Evolutionary conservation across 1,140 invertebrate genomes (phyloP).

Genomic region (Aphaenogaster ashmeadi): DNA sequence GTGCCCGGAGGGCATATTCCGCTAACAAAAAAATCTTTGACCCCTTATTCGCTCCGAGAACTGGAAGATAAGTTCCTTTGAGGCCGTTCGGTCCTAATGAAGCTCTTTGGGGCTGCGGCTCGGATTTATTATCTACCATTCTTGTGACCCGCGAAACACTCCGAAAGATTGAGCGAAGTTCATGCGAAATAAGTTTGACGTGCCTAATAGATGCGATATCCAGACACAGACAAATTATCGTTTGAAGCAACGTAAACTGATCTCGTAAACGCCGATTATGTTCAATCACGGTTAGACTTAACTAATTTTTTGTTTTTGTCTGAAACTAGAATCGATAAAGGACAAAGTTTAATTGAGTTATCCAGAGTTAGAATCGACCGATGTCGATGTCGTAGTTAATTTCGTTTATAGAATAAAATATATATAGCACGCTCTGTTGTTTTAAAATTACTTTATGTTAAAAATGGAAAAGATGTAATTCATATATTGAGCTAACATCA

Average conservation of each 20-base stretch:
- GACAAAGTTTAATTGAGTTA: background rate
- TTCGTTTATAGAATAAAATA: background rate
- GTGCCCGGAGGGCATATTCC: background rate
- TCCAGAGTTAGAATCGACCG: background rate
- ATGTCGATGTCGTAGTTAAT: background rate
- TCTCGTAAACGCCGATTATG: background rate
- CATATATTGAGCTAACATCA: background rate
- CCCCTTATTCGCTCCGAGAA: constrained; percentile 29
- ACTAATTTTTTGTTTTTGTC: background rate
- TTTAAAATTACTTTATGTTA: constrained; percentile 1
- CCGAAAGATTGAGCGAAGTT: constrained; percentile 18
- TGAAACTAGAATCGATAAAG: background rate
- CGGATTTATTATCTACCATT: constrained; percentile 23
- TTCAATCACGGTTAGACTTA: background rate
- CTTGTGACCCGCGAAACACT: background rate
- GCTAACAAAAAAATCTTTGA: constrained; percentile 8
- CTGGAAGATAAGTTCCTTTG: constrained; percentile 27
- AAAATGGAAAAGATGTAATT: background rate
- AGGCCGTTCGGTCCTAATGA: constrained; percentile 24
- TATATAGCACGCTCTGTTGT: background rate
- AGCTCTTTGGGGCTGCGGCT: background rate
- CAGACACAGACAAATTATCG: background rate
- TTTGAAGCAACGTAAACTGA: background rate
- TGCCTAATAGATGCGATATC: background rate
- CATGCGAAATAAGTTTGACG: constrained; percentile 9